Evolutionary conservation across 2,888 invertebrate species (phyloP).

Genomic region (Heliconius hortense): DNA sequence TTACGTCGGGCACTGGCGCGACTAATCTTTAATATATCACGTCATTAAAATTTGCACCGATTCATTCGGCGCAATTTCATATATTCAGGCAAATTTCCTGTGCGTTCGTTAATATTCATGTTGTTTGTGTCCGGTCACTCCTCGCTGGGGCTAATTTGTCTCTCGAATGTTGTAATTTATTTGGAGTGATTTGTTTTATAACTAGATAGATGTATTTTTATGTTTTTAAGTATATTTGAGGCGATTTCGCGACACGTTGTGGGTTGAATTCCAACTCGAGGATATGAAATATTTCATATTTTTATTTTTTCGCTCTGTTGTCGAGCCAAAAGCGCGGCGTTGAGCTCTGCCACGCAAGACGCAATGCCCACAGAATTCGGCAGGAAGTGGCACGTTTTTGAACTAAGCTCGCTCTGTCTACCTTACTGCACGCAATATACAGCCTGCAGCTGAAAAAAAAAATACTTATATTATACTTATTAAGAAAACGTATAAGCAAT

Average conservation of each 20-base stretch:
- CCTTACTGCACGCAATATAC: too few relatives aligned
- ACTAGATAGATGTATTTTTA: background rate
- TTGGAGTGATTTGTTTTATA: background rate
- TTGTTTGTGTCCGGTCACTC: slow-evolving; percentile 7
- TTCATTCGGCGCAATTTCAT: slow-evolving; percentile 8
- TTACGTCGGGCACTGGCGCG: slow-evolving; percentile 14
- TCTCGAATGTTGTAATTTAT: background rate
- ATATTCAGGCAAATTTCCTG: slow-evolving; percentile 7
- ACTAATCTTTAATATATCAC: slow-evolving; percentile 16
- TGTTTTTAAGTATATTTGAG: background rate
- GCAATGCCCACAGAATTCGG: too few relatives aligned
- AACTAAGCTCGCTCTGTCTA: too few relatives aligned
- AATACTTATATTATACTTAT: too few relatives aligned
- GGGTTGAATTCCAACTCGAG: too few relatives aligned
- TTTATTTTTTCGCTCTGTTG: too few relatives aligned
- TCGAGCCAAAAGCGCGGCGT: too few relatives aligned
- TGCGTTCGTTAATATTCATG: slow-evolving; percentile 15
- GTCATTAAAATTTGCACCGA: slow-evolving; percentile 21
- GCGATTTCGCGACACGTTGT: too few relatives aligned
- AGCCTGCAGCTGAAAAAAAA: too few relatives aligned
- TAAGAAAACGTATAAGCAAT: too few relatives aligned
- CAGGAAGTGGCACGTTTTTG: too few relatives aligned
- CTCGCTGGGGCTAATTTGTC: slow-evolving; percentile 2
- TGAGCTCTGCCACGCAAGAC: accelerated
- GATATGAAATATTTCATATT: too few relatives aligned